Evolutionary conservation across 2,888 invertebrate genomes (phyloP).

Genomic region (Thalpophila matura): DNA sequence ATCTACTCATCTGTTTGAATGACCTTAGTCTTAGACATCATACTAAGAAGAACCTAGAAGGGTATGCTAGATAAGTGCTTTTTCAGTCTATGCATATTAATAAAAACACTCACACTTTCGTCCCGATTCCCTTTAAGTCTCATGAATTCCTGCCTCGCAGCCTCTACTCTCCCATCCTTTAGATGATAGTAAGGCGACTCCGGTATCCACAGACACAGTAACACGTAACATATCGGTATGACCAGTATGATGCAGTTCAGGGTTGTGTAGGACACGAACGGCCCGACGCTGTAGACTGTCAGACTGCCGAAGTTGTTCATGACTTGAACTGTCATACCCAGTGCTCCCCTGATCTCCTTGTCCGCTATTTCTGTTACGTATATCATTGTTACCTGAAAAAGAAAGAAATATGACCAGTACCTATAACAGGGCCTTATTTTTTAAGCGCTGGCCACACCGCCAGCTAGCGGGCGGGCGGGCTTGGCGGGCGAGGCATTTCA

Average conservation of each 20-base stretch:
- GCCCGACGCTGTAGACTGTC: constrained; percentile 84
- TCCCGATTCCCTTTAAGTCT: constrained; percentile 83
- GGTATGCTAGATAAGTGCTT: background rate
- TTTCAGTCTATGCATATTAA: background rate
- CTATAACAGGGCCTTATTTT: no score
- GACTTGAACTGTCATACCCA: constrained; percentile 87
- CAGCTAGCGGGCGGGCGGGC: no score
- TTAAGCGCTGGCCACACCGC: no score
- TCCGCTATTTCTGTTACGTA: constrained; percentile 89
- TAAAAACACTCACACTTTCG: constrained; percentile 75
- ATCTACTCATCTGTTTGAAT: no score
- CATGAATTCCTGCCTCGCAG: constrained; percentile 84
- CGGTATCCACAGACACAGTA: constrained; percentile 90
- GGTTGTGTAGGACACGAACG: constrained; percentile 85
- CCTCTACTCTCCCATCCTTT: constrained; percentile 85
- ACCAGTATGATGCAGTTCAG: constrained; percentile 84
- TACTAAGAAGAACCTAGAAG: no score
- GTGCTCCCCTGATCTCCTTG: constrained; percentile 85
- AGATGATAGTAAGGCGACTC: constrained; percentile 92
- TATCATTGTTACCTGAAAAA: constrained; percentile 87
- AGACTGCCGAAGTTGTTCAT: constrained; percentile 87
- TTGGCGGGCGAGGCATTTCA: no score
- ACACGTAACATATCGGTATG: constrained; percentile 86
- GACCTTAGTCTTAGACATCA: no score
- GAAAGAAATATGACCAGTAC: background rate